Conservation (phyloP, 23 tunicate genomes). For the Trididemnum miniatum region DNA sequence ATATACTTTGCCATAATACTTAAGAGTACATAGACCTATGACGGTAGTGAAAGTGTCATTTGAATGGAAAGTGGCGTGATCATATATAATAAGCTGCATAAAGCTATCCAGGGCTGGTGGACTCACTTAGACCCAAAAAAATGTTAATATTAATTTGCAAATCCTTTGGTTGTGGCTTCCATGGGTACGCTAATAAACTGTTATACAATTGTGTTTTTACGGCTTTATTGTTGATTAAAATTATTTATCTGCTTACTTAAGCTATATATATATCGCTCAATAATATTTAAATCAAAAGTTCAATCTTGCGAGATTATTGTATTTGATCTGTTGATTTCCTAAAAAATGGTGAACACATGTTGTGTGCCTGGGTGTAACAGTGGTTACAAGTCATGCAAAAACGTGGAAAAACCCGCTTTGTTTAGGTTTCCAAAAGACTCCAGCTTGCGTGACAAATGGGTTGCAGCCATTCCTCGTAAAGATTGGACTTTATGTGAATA, state of each 20-base stretch:
- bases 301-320: neutral
- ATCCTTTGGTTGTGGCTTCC: neutral
- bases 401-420: neutral
- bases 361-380: slow-evolving; percentile 10
- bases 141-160: neutral
- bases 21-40: no score
- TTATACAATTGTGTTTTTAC: neutral
- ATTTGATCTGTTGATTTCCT: neutral
- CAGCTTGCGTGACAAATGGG: neutral
- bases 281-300: neutral
- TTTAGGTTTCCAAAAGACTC: slow-evolving; percentile 7
- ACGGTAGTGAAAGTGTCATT: neutral
- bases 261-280: neutral
- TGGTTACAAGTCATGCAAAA: neutral
- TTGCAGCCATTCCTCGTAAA: slow-evolving; percentile 13
- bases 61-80: neutral
- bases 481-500: neutral
- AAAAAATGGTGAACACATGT: slow-evolving; percentile 14
- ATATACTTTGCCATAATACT: neutral
- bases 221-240: neutral
- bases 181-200: neutral
- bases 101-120: neutral
- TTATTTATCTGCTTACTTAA: neutral
- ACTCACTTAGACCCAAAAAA: neutral
- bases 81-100: neutral